Conservation (phyloP, 2,888 invertebrate species). For the Ceramica pisi region DNA sequence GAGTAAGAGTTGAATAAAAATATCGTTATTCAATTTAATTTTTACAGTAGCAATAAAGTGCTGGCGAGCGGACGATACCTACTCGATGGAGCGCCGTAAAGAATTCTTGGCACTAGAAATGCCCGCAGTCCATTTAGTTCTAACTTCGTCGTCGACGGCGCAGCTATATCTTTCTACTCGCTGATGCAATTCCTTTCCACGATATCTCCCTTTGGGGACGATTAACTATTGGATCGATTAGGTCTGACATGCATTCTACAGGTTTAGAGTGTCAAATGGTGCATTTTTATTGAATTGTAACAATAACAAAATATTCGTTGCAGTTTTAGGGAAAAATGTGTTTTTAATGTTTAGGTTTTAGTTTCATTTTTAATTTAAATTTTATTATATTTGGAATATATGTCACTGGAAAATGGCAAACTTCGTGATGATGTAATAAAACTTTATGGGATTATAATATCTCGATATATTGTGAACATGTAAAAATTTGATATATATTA, state of each 20-base stretch:
- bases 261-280: neutral
- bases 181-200: slow-evolving; percentile 4
- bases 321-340: too few relatives aligned
- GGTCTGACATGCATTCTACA: neutral
- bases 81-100: slow-evolving; percentile 30
- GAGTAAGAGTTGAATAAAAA: slow-evolving; percentile 22
- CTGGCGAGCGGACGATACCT: slow-evolving; percentile 35
- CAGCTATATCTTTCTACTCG: slow-evolving; percentile 1
- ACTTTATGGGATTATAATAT: too few relatives aligned
- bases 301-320: too few relatives aligned
- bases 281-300: neutral
- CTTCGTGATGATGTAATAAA: too few relatives aligned
- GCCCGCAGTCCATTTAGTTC: slow-evolving; percentile 33
- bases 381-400: too few relatives aligned
- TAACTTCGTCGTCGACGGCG: slow-evolving; percentile 17
- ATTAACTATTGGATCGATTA: neutral
- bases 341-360: too few relatives aligned
- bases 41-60: slow-evolving; percentile 22
- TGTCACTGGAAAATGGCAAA: too few relatives aligned
- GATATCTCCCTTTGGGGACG: neutral
- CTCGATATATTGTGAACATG: too few relatives aligned
- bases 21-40: slow-evolving; percentile 41
- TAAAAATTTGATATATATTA: too few relatives aligned
- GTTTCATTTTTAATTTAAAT: neutral
- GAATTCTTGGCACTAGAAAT: slow-evolving; percentile 50